Evolutionary conservation across 2,113 vertebrate genomes (phyloP).

Genomic region (Calidris pygmaea): DNA sequence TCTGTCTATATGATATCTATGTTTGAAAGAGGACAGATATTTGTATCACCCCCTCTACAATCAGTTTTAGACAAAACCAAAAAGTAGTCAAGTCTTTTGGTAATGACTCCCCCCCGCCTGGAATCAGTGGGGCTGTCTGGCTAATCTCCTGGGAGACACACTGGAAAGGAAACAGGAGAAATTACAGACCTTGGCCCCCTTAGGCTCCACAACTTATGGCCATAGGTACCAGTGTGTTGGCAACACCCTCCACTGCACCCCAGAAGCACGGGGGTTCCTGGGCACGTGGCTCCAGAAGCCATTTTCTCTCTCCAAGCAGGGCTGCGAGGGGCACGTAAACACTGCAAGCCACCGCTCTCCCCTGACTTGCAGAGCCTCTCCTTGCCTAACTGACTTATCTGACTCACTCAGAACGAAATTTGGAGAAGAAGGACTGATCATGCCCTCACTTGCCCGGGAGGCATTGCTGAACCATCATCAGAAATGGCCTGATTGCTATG

Average conservation of each 20-base stretch:
- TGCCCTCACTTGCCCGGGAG: conserved; percentile 55
- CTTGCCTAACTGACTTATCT: conserved; percentile 35
- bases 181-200: neutral
- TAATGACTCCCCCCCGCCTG: neutral
- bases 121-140: no score
- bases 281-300: accelerated
- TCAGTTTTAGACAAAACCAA: neutral
- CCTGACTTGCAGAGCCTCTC: neutral
- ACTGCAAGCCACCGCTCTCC: neutral
- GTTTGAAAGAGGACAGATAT: neutral
- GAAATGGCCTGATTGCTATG: conserved; percentile 53
- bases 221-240: neutral
- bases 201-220: neutral
- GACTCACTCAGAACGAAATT: conserved; percentile 36
- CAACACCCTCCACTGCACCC: no score
- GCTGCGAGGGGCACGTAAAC: neutral
- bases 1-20: no score
- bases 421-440: conserved; percentile 28
- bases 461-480: conserved; percentile 58
- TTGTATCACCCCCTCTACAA: neutral
- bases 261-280: neutral
- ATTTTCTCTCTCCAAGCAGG: neutral
- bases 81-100: neutral
- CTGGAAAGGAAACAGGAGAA: neutral
- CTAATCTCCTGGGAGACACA: neutral